Base-by-base conservation (phyloP, 1,140 invertebrate genomes). In the Lithobius niger region DNA sequence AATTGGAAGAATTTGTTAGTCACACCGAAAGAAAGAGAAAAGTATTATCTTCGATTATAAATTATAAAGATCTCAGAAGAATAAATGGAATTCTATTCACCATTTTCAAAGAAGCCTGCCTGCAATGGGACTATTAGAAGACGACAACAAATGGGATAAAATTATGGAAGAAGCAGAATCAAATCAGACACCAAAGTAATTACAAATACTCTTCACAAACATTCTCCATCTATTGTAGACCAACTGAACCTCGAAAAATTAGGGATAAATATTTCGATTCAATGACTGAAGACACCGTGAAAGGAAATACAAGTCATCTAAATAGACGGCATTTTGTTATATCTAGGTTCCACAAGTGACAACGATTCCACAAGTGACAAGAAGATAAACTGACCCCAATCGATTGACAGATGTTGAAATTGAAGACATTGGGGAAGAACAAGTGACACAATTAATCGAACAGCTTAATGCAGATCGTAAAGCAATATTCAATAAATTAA, bases 21-120 rank as follows among this genome's bases (percentile, higher is more conserved):
- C 25, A 63, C 68, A 63, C 66, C 69, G 36, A 66, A 65, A 18
- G 64, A 69, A 52, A 57, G 54, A n/a, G 67, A 74, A 62, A 70
- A 68, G 50, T 74, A 61, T 62, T 65, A 67, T 65, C 57, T 74
- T 44, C 59, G 67, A 54, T 42, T 18, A 68, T 43, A 47, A 66
- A 56, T 50, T 74, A 69, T 64, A 56, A 60, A 56, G 57, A 64
- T 57, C 57, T 76, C 52, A 64, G 59, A 68, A 74, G 66, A 48
- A 63, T 71, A 55, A 56, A 72, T 60, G 68, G 67, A 59, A 25
- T 58, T 60, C 66, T 73, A 68, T 73, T 67, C 69, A 24, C 48
- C 6, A 68, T 69, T 40, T 72, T 65, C 57, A 57, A 62, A 60
- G 63, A 67, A 45, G 68, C 58, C 36, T 59, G 26, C 69, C 28